Base-by-base conservation (phyloP, 1,140 invertebrate species). In the Rhopalosiphum padi region DNA sequence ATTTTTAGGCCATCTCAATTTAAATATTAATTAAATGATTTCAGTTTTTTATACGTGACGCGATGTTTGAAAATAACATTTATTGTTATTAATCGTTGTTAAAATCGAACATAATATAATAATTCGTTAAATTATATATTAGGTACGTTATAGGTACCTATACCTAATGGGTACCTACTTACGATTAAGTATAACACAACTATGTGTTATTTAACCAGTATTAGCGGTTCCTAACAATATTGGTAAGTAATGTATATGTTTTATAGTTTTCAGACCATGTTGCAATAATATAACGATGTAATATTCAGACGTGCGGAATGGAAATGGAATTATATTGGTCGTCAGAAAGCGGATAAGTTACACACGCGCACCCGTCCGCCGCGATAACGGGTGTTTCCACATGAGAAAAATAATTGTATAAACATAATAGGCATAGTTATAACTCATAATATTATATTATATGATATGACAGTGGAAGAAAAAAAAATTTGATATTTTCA, bases 401-500 rank as follows among this genome's bases (percentile, higher is more conserved):
- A 22, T n/a, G 91, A 93, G 82, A 86, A 55, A 86, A 86, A 86
- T 43, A 86, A 37, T 53, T 51, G n/a, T 53, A 85, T 18, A 53
- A 37, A 37, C 21, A 86, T 77, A 77, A 46, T 86, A 18, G 85
- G 37, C 30, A 46, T 46, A 46, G 25, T 43, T 43, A 46, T 86
- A 86, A 86, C 41, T 41, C 41, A 46, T 46, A 43, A 51, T 3
- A 51, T 51, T 51, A 51, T 51, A 51, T 51, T 48, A 48, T 51
- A 18, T 51, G 48, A 35, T 77, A 77, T 77, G 86, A 87, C 23
- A 48, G n/a, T 35, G n/a, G 21, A 15, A 53, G n/a, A 23, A 37
- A 48, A 41, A 51, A 77, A 91, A 82, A 93, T 93, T 93, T 55
- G 91, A 93, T 93, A 93, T 93, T 93, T 85, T 93, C 35, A 41